Evolutionary conservation across 35 echinoderm and acorn worm genomes (phyloP), one percentile per base, ranked within the genome.

Genomic region (Diadema setosum): DNA sequence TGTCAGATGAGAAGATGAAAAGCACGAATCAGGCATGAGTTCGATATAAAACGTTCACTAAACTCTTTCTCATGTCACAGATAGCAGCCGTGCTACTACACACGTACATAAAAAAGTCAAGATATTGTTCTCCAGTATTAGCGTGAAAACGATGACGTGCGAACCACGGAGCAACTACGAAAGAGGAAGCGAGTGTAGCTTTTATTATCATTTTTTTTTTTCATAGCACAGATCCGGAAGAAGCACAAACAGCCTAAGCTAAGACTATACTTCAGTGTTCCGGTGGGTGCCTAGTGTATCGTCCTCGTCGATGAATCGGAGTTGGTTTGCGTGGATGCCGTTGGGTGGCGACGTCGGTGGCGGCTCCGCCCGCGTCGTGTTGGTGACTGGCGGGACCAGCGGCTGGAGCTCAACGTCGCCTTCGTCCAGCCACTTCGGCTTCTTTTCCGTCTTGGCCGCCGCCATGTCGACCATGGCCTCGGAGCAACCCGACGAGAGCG

Each of bases 291-390:
- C 88, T 33, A 93, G 45, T 18, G 85, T 78, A 17, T 97, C 95
- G 43, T 97, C 95, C 39, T 97, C 95, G 55, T 97, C 95, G 60
- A 97, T 97, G 46, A 94, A 97, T 42, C 86, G 87, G 14, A 97
- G 65, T 20, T 69, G 84, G 49, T 86, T 83, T 18, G 87, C 87
- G 50, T 90, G 81, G 14, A 87, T 34, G 31, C 87, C 87, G 45
- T 93, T 93, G 2, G 87, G 87, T 4, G 82, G 40, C 12, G 60
- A 39, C 7, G 82, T 70, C 16, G 81, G 82, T 0, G 70, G 44
- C 7, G 75, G 76, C 39, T 63, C 25, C 33, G 83, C 81, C 37
- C 55, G 65, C 27, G 70, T 56, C 15, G 65, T 50, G 3, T 63
- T 88, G 17, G 40, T 11, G 26, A 36, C 70, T 15, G 85, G 67